Base-by-base conservation (phyloP, 1,140 invertebrate genomes). In the Parasteatoda tepidariorum region DNA sequence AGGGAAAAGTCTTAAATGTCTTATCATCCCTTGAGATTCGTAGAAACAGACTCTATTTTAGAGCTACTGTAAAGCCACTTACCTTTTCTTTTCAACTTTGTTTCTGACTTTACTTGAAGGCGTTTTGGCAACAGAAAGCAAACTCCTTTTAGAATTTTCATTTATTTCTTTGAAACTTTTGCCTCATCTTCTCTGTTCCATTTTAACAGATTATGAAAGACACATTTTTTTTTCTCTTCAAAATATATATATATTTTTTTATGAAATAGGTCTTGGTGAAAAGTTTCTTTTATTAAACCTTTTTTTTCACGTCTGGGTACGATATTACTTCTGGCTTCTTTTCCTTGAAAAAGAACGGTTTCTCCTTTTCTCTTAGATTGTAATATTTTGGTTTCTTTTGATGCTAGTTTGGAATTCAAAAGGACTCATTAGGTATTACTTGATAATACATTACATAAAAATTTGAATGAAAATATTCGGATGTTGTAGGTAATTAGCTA, bases 1-100 rank as follows among this genome's bases (percentile, higher is more conserved):
- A 74, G 71, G 71, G 24, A 22, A 22, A 38, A 28, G 71, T 74
- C 71, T 74, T 74, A 74, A 74, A 74, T 74, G 71, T 74, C 71
- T 74, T 74, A 74, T 22, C 13, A 48, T 61, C 71, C 34, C 71
- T 11, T 15, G 71, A 34, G 71, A 74, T 48, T 33, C 18, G 22
- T 30, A 74, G 57, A 61, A 74, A 74, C 71, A 74, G 71, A 30
- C 57, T 61, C 55, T 74, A 74, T 74, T 74, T 74, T 61, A 55
- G 71, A 38, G 31, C 55, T 74, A 62, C n/a, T 33, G 71, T 55
- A 57, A 74, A 74, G 71, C 71, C 71, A 74, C 57, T 74, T 74
- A 74, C 71, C 33, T 74, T 61, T 74, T 71, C 68, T 61, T 74
- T 74, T 61, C 71, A 74, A 74, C 71, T 26, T 74, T 48, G 54